Evolutionary conservation across 2,113 vertebrate species (phyloP).

Genomic region (Lepus americanus): DNA sequence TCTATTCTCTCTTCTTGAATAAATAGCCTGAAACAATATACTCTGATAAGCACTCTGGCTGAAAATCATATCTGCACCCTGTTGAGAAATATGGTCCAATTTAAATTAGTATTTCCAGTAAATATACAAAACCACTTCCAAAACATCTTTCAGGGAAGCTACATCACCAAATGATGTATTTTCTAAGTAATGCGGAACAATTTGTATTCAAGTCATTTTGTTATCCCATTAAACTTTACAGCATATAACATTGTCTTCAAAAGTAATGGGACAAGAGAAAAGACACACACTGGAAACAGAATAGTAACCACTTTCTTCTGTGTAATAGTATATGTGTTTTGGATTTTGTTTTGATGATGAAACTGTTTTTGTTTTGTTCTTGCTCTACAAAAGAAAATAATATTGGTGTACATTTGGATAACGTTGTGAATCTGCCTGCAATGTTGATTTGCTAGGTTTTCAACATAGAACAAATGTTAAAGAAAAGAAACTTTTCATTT

Average conservation of each 20-base stretch:
- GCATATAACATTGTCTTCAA: conserved; percentile 75
- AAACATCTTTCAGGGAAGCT: conserved; percentile 72
- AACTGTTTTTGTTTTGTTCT: not conserved
- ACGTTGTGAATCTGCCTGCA: not conserved
- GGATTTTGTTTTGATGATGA: conserved; percentile 54
- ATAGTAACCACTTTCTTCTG: conserved; percentile 49
- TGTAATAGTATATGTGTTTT: conserved; percentile 39
- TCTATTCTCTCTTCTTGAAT: conserved; percentile 86
- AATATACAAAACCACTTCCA: conserved; percentile 84
- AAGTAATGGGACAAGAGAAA: conserved; percentile 63
- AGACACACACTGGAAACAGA: conserved; percentile 55
- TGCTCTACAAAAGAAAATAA: conserved; percentile 29
- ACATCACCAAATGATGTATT: conserved; percentile 75
- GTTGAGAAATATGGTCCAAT: conserved; percentile 84
- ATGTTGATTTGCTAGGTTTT: not conserved
- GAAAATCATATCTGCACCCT: conserved; percentile 86
- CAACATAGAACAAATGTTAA: conserved; percentile 39
- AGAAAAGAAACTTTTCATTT: not conserved
- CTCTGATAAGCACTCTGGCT: conserved; percentile 82
- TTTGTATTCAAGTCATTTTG: conserved; percentile 78
- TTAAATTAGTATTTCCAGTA: conserved; percentile 86
- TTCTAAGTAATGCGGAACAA: conserved; percentile 72
- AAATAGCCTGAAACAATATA: conserved; percentile 87
- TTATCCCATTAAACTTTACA: conserved; percentile 75
- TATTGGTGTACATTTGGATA: not conserved